Conservation (phyloP, 2,888 invertebrate genomes). For the Chalcosyrphus nemorum region DNA sequence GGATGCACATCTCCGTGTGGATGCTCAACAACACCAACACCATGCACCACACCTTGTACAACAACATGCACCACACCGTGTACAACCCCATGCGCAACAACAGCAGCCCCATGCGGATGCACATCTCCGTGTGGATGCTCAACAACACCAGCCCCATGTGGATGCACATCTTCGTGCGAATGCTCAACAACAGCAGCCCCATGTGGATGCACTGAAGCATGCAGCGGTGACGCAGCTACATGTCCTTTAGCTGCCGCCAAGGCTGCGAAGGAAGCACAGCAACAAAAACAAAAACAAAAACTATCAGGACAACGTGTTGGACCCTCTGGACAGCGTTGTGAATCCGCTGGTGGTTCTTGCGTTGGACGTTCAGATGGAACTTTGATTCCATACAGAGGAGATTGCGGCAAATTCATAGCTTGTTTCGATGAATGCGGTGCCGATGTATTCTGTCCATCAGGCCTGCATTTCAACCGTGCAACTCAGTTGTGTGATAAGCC, state of each 20-base stretch:
- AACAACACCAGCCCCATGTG: not conserved
- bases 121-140: not conserved
- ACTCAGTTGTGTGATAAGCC: slow-evolving; percentile 42
- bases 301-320: not conserved
- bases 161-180: too few relatives aligned
- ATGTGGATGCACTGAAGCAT: not conserved
- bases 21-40: not conserved
- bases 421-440: slow-evolving; percentile 63
- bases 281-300: not conserved
- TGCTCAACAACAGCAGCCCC: not conserved
- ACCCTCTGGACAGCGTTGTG: slow-evolving; percentile 45
- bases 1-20: not conserved
- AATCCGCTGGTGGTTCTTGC: slow-evolving; percentile 59
- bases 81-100: not conserved
- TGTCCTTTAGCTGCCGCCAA: not conserved
- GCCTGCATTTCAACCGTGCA: slow-evolving; percentile 46
- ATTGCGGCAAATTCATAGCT: slow-evolving; percentile 49
- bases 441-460: slow-evolving; percentile 49
- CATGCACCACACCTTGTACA: not conserved
- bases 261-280: not conserved
- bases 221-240: not conserved
- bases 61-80: not conserved
- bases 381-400: slow-evolving; percentile 36
- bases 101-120: not conserved
- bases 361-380: slow-evolving; percentile 40